Percentiles rank a stretch among this genome's conserved stretches.
These are phyloP conservation scores for Festucalex cinctus DNA, from an alignment of 2,113 vertebrate species.

Conservation along the genomic window DNA sequence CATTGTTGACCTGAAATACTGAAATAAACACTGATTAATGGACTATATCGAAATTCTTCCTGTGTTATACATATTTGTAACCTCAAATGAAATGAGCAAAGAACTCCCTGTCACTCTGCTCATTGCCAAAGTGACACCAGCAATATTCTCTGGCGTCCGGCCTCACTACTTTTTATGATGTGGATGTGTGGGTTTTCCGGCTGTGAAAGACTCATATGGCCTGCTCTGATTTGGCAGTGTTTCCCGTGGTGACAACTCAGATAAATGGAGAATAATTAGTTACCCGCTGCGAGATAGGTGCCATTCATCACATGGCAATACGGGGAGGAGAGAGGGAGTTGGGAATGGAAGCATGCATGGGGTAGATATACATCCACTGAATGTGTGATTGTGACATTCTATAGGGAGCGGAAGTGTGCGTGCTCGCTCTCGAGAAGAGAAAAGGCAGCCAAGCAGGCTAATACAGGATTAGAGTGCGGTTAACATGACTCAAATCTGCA, in stretches of 20 bases:
- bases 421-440: slow-evolving; percentile 21
- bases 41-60: neutral
- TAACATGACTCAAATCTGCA: slow-evolving; percentile 16
- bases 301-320: slow-evolving; percentile 52
- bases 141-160: slow-evolving; percentile 14
- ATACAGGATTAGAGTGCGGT: slow-evolving; percentile 43
- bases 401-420: slow-evolving; percentile 17
- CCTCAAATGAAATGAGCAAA: slow-evolving; percentile 41
- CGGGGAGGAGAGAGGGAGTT: slow-evolving; percentile 10
- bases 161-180: slow-evolving; percentile 16
- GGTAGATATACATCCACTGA: slow-evolving; percentile 31
- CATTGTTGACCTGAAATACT: neutral
- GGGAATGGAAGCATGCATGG: slow-evolving; percentile 15
- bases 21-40: neutral
- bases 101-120: slow-evolving; percentile 36
- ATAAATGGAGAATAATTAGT: slow-evolving; percentile 70
- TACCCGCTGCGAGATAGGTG: slow-evolving; percentile 47
- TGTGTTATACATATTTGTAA: slow-evolving; percentile 4
- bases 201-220: slow-evolving; percentile 18
- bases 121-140: slow-evolving; percentile 63
- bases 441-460: slow-evolving; percentile 48
- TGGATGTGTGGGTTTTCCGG: slow-evolving; percentile 22
- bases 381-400: slow-evolving; percentile 36
- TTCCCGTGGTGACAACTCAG: slow-evolving; percentile 42
- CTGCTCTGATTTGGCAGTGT: slow-evolving; percentile 6